Percentiles rank a stretch among this genome's conserved stretches.
These are phyloP conservation scores for Psittacula derbiana DNA, from an alignment of 2,797 vertebrate genomes.

Conservation along the genomic window DNA sequence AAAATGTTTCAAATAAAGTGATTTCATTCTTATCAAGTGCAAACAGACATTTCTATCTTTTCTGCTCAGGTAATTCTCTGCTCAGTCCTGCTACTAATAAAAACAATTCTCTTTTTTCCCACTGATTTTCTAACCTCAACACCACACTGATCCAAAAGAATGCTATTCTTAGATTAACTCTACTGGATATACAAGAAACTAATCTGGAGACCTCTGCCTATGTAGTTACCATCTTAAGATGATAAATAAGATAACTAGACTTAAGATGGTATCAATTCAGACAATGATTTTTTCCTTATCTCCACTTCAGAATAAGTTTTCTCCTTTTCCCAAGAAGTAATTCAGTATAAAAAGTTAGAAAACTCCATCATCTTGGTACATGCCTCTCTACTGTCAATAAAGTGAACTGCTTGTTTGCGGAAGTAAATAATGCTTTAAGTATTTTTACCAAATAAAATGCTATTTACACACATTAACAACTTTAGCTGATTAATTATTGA, in stretches of 20 bases:
- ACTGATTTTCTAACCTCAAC: conserved; percentile 10
- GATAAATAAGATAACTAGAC: not conserved
- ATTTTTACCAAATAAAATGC: not conserved
- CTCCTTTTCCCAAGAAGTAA: conserved; percentile 1
- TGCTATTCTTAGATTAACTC: conserved; percentile 7
- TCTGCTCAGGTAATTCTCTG: not conserved
- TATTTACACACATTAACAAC: not conserved
- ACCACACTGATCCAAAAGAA: not conserved
- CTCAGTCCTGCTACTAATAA: conserved; percentile 6
- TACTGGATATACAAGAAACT: not conserved
- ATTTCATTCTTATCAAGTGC: conserved; percentile 54
- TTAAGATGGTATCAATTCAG: conserved; percentile 47
- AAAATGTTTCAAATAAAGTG: conserved; percentile 50
- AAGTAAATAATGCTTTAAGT: not conserved
- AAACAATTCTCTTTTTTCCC: conserved; percentile 43
- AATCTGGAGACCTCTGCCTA: conserved; percentile 22
- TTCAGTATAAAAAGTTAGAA: not conserved
- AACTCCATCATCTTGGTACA: not conserved
- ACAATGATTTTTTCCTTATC: conserved; percentile 46
- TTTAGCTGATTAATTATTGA: not conserved
- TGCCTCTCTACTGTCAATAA: not conserved
- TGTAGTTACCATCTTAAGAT: not conserved
- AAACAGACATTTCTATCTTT: conserved; percentile 53
- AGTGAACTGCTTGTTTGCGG: not conserved
- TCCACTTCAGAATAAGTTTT: conserved; percentile 28